Base-by-base conservation (phyloP, 2,888 invertebrate species). In the Nemotelus nigrinus region DNA sequence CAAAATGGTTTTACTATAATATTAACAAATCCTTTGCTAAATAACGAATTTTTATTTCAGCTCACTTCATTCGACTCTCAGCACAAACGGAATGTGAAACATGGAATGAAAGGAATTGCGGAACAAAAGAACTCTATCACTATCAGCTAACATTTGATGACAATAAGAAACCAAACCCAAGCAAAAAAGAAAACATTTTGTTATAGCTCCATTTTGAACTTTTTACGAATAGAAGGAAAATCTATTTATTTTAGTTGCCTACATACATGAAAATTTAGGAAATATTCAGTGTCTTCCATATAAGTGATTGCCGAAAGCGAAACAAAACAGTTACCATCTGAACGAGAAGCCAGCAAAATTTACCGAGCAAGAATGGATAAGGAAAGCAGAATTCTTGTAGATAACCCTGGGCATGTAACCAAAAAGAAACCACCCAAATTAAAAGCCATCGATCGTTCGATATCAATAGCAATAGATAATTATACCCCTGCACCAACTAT, bases 401-500 rank as follows among this genome's bases (percentile, higher is more conserved):
- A 86, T 80, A 85, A 86, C 83, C 85, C 85, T 76, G 86, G 85
- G 77, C 53, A 41, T 43, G n/a, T 74, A 41, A 84, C 85, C n/a
- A 87, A 85, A 78, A 86, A 85, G 82, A 87, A 85, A 78, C 87
- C 87, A 80, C 87, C 87, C 82, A 88, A 87, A 84, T 83, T 88
- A 81, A 86, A 85, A 83, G 83, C 86, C 79, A 85, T 86, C 78
- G 86, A 87, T 81, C 86, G 87, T 53, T 86, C 87, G n/a, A 83
- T 87, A 45, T 87, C 87, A 57, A 85, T 87, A 84, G 87, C 87
- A 78, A 86, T 87, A 79, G 87, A 87, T 76, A 87, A 88, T 74
- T 87, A 88, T 82, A 84, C 84, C 60, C 86, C 86, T 53, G 81
- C 80, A 78, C 82, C 82, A 58, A 82, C 82, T 78, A 82, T 83